phyloP scores from a whole-genome alignment of 2,888 invertebrate species.

The Agrochola circellaris region DNA sequence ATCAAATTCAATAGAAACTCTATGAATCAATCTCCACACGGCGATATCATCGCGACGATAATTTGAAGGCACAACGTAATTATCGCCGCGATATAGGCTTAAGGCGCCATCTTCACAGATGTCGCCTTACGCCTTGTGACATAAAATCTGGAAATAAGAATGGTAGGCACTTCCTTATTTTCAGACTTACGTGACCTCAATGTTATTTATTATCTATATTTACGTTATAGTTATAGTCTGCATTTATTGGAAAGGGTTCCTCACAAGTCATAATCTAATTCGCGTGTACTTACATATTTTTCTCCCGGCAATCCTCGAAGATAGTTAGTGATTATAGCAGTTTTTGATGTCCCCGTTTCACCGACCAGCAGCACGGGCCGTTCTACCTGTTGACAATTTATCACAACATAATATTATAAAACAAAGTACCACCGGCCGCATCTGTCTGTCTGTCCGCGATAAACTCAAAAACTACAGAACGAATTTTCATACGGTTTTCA shows the following conservation, averaged over 20 bases:
- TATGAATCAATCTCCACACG: too few relatives aligned
- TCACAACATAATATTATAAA: too few relatives aligned
- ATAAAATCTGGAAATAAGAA: neutral
- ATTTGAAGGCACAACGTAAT: too few relatives aligned
- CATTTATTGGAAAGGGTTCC: neutral
- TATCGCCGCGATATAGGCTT: too few relatives aligned
- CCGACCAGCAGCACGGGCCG: slow-evolving; percentile 96
- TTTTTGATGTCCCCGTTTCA: slow-evolving; percentile 98
- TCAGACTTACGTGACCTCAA: neutral
- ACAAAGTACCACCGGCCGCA: too few relatives aligned
- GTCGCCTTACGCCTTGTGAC: too few relatives aligned
- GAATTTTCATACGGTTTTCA: too few relatives aligned
- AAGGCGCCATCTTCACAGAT: too few relatives aligned
- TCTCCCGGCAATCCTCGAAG: slow-evolving; percentile 93
- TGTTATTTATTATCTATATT: neutral
- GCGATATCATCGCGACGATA: too few relatives aligned
- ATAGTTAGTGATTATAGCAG: slow-evolving; percentile 96
- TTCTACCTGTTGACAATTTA: slow-evolving; percentile 88
- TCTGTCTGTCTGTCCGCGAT: too few relatives aligned
- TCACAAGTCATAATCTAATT: slow-evolving; percentile 1
- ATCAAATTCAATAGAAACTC: too few relatives aligned
- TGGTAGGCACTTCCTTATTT: neutral
- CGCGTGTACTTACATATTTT: slow-evolving; percentile 90
- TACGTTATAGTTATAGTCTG: neutral
- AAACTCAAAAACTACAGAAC: too few relatives aligned